Conservation (phyloP, 2,888 invertebrate genomes). For the Diogma glabrata region DNA sequence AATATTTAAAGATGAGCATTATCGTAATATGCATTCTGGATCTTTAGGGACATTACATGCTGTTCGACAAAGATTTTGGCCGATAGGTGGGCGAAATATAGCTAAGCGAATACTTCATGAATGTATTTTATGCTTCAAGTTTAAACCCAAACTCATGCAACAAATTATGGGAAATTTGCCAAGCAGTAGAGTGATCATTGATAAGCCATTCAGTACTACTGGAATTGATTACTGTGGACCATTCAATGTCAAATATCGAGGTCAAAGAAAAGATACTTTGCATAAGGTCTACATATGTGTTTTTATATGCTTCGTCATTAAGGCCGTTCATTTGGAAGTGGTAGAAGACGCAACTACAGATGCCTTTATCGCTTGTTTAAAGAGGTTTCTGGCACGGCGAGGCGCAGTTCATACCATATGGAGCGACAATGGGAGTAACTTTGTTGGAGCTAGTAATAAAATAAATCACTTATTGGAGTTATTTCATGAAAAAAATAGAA, state of each 20-base stretch:
- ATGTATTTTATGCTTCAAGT: not conserved
- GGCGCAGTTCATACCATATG: not conserved
- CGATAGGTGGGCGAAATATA: not conserved
- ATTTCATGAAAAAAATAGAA: no score
- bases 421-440: constrained; percentile 2
- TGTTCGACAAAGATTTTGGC: not conserved
- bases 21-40: no score
- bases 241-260: not conserved
- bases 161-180: not conserved
- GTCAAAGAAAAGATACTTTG: not conserved
- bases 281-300: constrained; percentile 14
- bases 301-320: constrained; percentile 18
- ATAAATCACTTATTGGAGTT: no score
- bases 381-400: constrained; percentile 3
- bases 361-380: constrained; percentile 9
- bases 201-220: not conserved
- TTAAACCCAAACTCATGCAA: not conserved
- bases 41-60: no score
- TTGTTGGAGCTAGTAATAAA: no score
- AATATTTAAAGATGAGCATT: not conserved
- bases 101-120: not conserved
- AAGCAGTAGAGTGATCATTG: not conserved
- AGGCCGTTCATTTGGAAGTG: constrained; percentile 3
- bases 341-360: constrained; percentile 2
- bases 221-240: constrained; percentile 3